Evolutionary conservation across 2,113 vertebrate species (phyloP), one percentile per base, ranked within the genome.

Genomic region (Apeltes quadracus): DNA sequence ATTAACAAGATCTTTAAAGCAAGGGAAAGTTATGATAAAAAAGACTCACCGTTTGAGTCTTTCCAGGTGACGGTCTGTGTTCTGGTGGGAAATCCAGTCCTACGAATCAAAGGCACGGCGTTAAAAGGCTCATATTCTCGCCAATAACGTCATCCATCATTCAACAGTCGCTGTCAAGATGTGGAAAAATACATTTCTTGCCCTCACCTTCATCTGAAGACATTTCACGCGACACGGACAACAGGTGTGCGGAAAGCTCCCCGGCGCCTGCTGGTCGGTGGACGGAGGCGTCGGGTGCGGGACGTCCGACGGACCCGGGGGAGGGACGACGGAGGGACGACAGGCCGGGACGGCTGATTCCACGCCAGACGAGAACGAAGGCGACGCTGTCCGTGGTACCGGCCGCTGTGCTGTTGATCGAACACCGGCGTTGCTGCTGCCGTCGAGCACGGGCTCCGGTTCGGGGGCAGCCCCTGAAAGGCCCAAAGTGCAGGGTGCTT

Each of bases 221-320:
- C 95, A 98, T 92, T 96, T 94, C 95, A 94, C 68, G 94, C 94
- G 95, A 97, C 97, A 99, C 76, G 98, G 95, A 95, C 94, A 95
- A 95, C 97, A 99, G 89, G 96, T 94, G 93, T 99, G 96, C 64
- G 97, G 95, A 92, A 98, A 96, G 92, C 93, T 93, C 93, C 92
- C 95, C 22, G 97, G 97, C 38, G 95, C 94, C 13, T 36, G 61
- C 51, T 2, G 27, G 15, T 5, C 61, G 32, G 63, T 16, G 46
- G 48, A 2, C 6, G 8, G 4, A 23, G 3, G 7, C 0, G 22
- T 7, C 25, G 32, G 23, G 3, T 18, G 22, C 11, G 15, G n/a
- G 0, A 62, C 4, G 32, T 50, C 36, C 22, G 44, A 2, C 2
- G 11, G 18, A 25, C 5, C 12, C 4, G 58, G 61, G 18, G 5